A percentile compares a stretch with the other conserved stretches of the same genome.
Evolutionary conservation across 2,113 vertebrate species (phyloP).

Genomic region (Fregata magnificens): DNA sequence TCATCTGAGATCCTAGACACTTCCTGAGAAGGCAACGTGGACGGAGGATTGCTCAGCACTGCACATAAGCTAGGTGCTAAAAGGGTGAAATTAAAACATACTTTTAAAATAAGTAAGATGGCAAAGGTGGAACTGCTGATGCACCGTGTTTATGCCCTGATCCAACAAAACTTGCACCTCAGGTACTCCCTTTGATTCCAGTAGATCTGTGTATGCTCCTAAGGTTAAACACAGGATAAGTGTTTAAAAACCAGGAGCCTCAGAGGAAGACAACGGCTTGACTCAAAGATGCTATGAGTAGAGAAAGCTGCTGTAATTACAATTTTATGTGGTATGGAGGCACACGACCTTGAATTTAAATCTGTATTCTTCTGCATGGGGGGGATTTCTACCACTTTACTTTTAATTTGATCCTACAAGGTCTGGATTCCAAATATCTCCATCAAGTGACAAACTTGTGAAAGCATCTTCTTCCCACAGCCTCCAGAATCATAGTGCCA

Average conservation of each 20-base stretch:
- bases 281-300: not conserved
- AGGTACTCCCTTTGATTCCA: not conserved
- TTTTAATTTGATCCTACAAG: not conserved
- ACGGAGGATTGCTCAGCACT: not conserved
- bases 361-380: not conserved
- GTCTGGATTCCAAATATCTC: not conserved
- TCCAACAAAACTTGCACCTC: not conserved
- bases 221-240: not conserved
- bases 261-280: not conserved
- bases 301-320: not conserved
- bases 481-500: constrained; percentile 44
- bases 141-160: not conserved
- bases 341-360: not conserved
- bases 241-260: not conserved
- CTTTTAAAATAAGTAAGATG: not conserved
- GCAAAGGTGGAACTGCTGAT: not conserved
- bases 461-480: constrained; percentile 18
- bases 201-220: not conserved
- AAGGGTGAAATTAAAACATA: not conserved
- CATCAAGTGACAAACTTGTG: not conserved
- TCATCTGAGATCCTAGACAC: constrained; percentile 17
- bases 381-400: not conserved
- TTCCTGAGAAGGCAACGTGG: constrained; percentile 19
- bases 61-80: not conserved
- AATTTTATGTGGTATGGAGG: not conserved